Base-by-base conservation (phyloP, 2,113 vertebrate genomes). In the Anseranas semipalmata region DNA sequence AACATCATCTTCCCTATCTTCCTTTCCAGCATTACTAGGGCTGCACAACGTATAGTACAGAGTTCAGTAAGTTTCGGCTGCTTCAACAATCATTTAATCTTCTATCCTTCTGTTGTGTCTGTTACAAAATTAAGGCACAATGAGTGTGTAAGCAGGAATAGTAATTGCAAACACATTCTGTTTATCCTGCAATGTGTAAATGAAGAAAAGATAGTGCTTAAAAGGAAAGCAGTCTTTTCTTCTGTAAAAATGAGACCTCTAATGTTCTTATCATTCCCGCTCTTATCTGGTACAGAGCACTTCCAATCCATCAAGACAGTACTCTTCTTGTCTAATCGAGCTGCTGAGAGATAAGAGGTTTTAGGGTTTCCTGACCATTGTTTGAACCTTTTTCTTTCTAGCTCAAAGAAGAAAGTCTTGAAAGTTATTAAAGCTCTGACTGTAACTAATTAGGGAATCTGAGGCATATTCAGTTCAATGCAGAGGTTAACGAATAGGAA, bases 371-470 rank as follows among this genome's bases (percentile, higher is more conserved):
- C 87, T 90, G 95, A 95, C 93, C 95, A 92, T 95, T 97, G 90
- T 97, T 96, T 97, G 93, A 97, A 97, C 95, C 86, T 94, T 95
- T 95, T 93, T 96, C 85, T 92, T 96, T 88, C 66, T 72, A 86
- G 25, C 90, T 96, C 86, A 84, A 89, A 97, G 94, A 95, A 84
- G 85, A 94, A 97, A 91, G 90, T 86, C 92, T 90, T 94, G 85
- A 95, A 95, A 94, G 88, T 96, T 96, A 96, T 90, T 94, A 94
- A 97, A 97, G 91, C 95, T 95, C 92, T 81, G 88, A 97, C 96
- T 97, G 96, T 96, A 97, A 97, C 96, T 97, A 97, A 97, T 97
- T 97, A 97, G 94, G 85, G 93, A 96, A 96, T 97, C 91, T 94
- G 95, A 95, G 76, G 77, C 96, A 95, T 96, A 97, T 96, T 96